These are phyloP conservation scores for Nasonovia ribisnigri DNA, from an alignment of 2,888 invertebrate species.

Conservation along the genomic window DNA sequence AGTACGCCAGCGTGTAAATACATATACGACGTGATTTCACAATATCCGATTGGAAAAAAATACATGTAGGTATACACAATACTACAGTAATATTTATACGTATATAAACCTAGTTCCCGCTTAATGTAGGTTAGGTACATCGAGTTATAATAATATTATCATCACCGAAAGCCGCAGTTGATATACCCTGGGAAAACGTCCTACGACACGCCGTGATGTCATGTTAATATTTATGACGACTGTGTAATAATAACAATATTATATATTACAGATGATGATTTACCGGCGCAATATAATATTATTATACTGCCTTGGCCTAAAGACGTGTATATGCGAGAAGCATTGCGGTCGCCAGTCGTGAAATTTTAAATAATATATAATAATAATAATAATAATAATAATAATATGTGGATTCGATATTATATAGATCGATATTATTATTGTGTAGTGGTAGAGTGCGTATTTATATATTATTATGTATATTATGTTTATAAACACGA, in stretches of 20 bases:
- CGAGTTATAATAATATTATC: neutral
- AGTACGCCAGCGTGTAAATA: neutral
- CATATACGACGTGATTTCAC: neutral
- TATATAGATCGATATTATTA: neutral
- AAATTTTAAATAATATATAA: slow-evolving; percentile 18
- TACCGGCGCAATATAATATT: neutral
- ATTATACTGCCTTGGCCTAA: slow-evolving; percentile 3
- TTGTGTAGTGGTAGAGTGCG: neutral
- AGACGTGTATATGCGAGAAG: neutral
- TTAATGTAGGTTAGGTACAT: neutral
- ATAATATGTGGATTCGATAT: neutral
- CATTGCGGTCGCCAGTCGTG: neutral
- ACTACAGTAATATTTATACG: neutral
- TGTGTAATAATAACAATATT: neutral
- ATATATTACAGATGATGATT: neutral
- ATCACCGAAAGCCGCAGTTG: neutral
- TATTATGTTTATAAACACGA: neutral
- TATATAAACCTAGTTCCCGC: no score
- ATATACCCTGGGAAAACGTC: slow-evolving; percentile 9
- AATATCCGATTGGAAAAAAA: neutral
- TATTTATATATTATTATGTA: neutral
- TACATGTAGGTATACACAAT: no score
- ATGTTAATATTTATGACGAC: neutral
- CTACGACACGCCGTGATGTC: neutral
- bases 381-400: no score